Evolutionary conservation across 2,797 vertebrate genomes (phyloP).

Genomic region (Dryobates pubescens): DNA sequence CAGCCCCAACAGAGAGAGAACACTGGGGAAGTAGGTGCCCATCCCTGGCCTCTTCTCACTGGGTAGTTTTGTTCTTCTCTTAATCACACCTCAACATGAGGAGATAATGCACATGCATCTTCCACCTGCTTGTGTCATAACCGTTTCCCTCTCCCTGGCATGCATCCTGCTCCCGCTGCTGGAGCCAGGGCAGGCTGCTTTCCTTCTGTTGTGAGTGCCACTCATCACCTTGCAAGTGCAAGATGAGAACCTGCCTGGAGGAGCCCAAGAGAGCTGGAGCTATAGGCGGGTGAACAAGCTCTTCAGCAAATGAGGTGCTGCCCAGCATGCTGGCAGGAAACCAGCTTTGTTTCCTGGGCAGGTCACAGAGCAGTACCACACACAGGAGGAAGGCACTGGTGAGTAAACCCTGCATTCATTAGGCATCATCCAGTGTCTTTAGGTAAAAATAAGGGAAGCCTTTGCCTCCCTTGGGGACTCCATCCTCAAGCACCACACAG

Average conservation of each 20-base stretch:
- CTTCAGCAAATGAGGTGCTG: background rate
- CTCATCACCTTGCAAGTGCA: background rate
- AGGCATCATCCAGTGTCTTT: fast-evolving
- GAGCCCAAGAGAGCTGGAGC: background rate
- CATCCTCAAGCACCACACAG: fast-evolving
- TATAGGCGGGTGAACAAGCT: background rate
- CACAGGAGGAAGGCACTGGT: background rate
- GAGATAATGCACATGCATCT: background rate
- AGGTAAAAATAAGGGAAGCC: background rate
- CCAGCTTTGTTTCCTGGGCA: conserved; percentile 50
- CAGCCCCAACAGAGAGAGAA: background rate
- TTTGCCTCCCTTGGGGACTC: background rate
- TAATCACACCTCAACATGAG: background rate
- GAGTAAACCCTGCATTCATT: background rate
- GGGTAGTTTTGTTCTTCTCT: background rate
- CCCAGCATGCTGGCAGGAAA: conserved; percentile 23
- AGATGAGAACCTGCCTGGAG: background rate
- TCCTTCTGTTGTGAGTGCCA: fast-evolving
- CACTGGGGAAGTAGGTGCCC: background rate
- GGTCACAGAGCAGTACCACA: background rate
- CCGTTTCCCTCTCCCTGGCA: background rate
- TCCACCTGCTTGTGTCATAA: background rate
- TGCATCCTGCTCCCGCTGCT: fast-evolving
- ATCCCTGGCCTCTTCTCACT: background rate
- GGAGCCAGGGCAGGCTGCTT: fast-evolving